Base-by-base conservation (phyloP, 1,140 invertebrate genomes). In the Heliothis virescens region DNA sequence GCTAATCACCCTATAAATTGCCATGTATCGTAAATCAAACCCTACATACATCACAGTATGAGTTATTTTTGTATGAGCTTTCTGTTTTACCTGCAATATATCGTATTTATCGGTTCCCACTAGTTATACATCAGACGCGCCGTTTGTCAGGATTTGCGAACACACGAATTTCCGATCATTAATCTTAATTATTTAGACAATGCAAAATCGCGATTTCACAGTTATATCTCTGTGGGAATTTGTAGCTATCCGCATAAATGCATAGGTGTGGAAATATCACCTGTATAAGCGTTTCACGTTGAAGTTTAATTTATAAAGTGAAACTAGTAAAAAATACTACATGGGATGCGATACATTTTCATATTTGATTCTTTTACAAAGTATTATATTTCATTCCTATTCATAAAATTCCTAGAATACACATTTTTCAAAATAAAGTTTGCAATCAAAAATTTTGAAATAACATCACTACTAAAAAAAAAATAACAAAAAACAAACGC, bases 111-210 rank as follows among this genome's bases (percentile, higher is more conserved):
- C 47, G 63, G 10, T 63, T 5, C 7, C 16, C 29, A 1, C 34
- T 67, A 72, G 69, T 50, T 55, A 50, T 55, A 16, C 29, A 18
- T 60, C 72, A 67, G n/a, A 11, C 13, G 11, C 11, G 47, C 41
- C 63, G 60, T 74, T 74, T 60, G 72, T 74, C 72, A 74, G 57
- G 72, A 74, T 74, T 74, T 74, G 26, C 18, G 2, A 59, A 74
- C 72, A 47, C 52, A 34, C 53, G 55, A 48, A 74, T 60, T 21
- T 21, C 34, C n/a, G 18, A 47, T 60, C 72, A 74, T 74, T 60
- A 18, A 74, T 74, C 72, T 59, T 74, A 74, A 74, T 74, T 60
- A 59, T 48, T 60, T 60, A 59, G 41, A 74, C 72, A 18, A 18
- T 74, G 34, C 53, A 48, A 48, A 57, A 2, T 15, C 29, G n/a